Conservation (phyloP, 2,888 invertebrate species). For the Polietes domitor region DNA sequence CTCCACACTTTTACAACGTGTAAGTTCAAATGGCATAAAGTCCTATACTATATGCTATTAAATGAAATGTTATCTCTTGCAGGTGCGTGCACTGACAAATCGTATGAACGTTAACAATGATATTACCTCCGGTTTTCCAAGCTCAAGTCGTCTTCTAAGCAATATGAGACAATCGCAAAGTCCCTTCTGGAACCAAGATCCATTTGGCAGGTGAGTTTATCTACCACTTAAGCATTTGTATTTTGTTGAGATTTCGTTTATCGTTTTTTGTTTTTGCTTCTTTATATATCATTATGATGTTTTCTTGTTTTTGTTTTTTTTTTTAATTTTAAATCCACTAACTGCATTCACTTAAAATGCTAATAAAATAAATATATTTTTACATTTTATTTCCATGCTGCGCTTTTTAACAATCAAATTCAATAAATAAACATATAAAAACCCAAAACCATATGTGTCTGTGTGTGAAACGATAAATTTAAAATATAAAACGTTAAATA, state of each 20-base stretch:
- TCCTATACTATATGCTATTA: too few species aligned
- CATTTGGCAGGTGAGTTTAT: constrained; percentile 78
- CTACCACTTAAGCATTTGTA: neutral
- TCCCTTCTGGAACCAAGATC: constrained; percentile 80
- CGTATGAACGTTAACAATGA: constrained; percentile 92
- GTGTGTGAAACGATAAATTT: constrained; percentile 28
- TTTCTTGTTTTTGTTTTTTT: constrained; percentile 52
- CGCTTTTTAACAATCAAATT: constrained; percentile 62
- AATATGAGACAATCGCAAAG: constrained; percentile 81
- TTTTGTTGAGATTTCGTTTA: neutral
- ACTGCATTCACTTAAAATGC: constrained; percentile 60
- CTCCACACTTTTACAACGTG: constrained; percentile 91
- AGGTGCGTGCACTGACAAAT: constrained; percentile 92
- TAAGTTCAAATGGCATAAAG: constrained; percentile 80
- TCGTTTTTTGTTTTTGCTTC: constrained; percentile 9
- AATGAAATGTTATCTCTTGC: constrained; percentile 38
- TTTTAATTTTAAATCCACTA: constrained; percentile 58
- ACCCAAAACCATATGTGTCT: constrained; percentile 31
- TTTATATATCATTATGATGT: neutral
- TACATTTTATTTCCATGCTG: constrained; percentile 74
- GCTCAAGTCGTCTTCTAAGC: constrained; percentile 84
- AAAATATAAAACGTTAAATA: constrained; percentile 1
- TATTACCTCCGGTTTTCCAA: constrained; percentile 84
- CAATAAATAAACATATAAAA: constrained; percentile 41
- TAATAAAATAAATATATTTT: constrained; percentile 64